Conservation (phyloP, 2,113 vertebrate species). For the Centropus bengalensis region DNA sequence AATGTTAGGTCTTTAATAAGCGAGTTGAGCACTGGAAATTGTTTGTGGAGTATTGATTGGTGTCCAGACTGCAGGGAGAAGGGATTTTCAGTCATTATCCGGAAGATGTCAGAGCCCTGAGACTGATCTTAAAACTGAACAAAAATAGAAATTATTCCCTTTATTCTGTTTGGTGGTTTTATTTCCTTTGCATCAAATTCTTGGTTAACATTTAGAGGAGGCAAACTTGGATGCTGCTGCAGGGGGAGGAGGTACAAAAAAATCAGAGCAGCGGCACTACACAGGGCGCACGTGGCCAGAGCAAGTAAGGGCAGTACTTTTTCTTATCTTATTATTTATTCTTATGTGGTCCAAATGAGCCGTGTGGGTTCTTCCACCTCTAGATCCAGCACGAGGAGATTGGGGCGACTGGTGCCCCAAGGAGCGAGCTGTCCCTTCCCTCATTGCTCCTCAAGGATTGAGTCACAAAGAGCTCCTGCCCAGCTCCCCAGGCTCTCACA, state of each 20-base stretch:
- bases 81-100: slow-evolving; percentile 60
- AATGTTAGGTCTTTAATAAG: slow-evolving; percentile 45
- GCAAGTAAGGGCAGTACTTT: neutral
- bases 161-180: neutral
- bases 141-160: slow-evolving; percentile 24
- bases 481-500: neutral
- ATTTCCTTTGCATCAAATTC: neutral
- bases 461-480: neutral
- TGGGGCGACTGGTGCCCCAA: neutral
- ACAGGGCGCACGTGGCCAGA: neutral
- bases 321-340: neutral
- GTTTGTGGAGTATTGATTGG: slow-evolving; percentile 56
- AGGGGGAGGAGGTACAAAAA: neutral
- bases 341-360: accelerated
- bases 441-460: neutral
- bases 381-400: neutral
- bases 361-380: neutral
- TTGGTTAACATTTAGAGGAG: neutral
- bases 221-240: neutral
- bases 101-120: neutral
- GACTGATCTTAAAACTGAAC: neutral
- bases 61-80: slow-evolving; percentile 34
- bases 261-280: neutral
- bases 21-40: neutral
- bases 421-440: neutral